A percentile compares a stretch with the other conserved stretches of the same genome.
phyloP scores from a whole-genome alignment of 2,797 vertebrate species.

The Leuciscus waleckii region DNA sequence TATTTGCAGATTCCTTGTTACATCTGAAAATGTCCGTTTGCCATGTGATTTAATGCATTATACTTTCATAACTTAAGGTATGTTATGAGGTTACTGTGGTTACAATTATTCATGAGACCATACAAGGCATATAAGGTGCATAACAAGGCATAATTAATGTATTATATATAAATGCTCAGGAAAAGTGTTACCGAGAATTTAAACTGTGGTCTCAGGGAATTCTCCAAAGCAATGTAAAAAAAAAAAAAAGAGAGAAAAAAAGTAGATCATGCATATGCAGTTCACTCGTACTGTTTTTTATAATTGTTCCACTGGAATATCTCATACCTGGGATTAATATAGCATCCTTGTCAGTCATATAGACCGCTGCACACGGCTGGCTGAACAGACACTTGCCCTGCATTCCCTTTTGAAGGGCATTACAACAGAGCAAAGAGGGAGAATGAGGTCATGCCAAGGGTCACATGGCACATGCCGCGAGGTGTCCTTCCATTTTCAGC shows the following conservation, averaged over 20 bases:
- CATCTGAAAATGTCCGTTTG: background rate
- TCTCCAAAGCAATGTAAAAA: background rate
- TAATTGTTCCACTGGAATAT: background rate
- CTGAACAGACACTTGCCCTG: conserved; percentile 27
- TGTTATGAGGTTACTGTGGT: background rate
- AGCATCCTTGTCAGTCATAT: conserved; percentile 1
- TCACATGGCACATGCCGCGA: conserved; percentile 45
- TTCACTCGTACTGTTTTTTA: background rate
- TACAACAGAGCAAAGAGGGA: conserved; percentile 15
- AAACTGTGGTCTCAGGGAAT: background rate
- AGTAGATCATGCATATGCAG: background rate
- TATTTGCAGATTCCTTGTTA: background rate
- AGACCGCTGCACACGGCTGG: conserved; percentile 15
- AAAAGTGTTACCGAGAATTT: background rate
- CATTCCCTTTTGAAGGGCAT: conserved; percentile 25
- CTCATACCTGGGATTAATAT: conserved; percentile 8
- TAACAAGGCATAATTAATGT: background rate
- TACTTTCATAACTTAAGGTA: background rate
- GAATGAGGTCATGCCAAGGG: conserved; percentile 39
- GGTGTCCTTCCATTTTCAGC: conserved; percentile 49
- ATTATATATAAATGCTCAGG: background rate
- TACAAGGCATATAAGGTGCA: background rate
- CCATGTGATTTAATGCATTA: background rate
- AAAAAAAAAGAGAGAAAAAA: background rate
- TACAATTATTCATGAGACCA: background rate